Evolutionary conservation across 92 coral and sea anemone genomes (phyloP).

Genomic region (Hydrozoanthus gracilis): DNA sequence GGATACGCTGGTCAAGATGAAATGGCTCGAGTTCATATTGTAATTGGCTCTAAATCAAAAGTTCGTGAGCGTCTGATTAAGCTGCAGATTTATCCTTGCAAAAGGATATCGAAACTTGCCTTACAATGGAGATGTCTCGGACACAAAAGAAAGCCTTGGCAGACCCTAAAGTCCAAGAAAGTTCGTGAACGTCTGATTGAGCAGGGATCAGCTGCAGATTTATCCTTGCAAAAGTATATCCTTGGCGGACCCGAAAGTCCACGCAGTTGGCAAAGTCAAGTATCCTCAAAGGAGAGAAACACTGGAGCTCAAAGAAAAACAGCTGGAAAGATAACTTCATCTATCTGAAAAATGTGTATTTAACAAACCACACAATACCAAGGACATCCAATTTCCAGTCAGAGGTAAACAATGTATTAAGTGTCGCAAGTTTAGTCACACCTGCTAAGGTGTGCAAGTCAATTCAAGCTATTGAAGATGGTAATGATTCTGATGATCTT

Average conservation of each 20-base stretch:
- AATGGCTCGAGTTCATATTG: slow-evolving; percentile 74
- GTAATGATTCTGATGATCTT: not conserved
- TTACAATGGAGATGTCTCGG: slow-evolving; percentile 56
- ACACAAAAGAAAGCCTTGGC: slow-evolving; percentile 53
- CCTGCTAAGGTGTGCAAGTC: slow-evolving; percentile 56
- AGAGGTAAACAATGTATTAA: slow-evolving; percentile 48
- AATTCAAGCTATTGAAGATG: slow-evolving; percentile 27
- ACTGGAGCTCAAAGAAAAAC: slow-evolving; percentile 4
- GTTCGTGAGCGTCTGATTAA: slow-evolving; percentile 55
- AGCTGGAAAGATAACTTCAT: not conserved
- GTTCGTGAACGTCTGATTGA: no score
- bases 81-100: slow-evolving; percentile 64
- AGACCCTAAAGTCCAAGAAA: not conserved
- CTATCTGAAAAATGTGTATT: slow-evolving; percentile 19
- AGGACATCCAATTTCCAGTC: slow-evolving; percentile 47
- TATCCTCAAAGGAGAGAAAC: slow-evolving; percentile 37
- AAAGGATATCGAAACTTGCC: slow-evolving; percentile 57
- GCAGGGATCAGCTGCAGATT: no score
- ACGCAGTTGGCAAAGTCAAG: slow-evolving; percentile 19
- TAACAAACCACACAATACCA: slow-evolving; percentile 37
- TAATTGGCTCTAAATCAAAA: slow-evolving; percentile 50
- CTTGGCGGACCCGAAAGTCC: slow-evolving; percentile 18
- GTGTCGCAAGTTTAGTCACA: slow-evolving; percentile 56
- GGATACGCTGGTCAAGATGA: slow-evolving; percentile 61
- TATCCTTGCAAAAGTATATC: no score